Conservation (phyloP, 2,888 invertebrate genomes). For the Agonopterix heracliana region DNA sequence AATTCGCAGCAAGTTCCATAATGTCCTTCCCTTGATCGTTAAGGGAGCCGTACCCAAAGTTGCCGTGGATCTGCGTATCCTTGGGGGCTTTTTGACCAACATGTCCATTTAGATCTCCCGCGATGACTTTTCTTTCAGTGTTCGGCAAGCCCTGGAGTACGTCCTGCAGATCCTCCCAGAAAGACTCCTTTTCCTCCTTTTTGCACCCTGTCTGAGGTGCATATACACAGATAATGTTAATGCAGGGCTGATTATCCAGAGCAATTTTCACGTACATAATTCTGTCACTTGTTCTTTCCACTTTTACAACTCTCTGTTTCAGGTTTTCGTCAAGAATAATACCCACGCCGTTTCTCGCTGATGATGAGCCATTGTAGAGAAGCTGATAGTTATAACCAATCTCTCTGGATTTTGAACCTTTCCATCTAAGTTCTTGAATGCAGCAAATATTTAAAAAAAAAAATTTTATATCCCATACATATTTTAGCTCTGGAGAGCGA, state of each 20-base stretch:
- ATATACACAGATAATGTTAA: conserved; percentile 8
- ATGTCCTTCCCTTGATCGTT: background rate
- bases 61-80: conserved; percentile 9
- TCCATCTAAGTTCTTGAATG: too few relatives aligned
- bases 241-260: conserved; percentile 10
- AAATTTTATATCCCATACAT: too few relatives aligned
- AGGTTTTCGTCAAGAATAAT: conserved; percentile 9
- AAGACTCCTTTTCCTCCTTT: conserved; percentile 9
- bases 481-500: too few relatives aligned
- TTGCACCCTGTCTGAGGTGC: conserved; percentile 4
- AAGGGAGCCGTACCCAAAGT: conserved; percentile 5
- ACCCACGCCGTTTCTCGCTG: too few relatives aligned
- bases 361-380: too few relatives aligned
- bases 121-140: conserved; percentile 4
- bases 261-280: conserved; percentile 9
- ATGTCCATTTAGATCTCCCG: conserved; percentile 3
- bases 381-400: too few relatives aligned
- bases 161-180: conserved; percentile 10
- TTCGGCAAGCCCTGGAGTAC: conserved; percentile 6
- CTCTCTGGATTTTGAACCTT: too few relatives aligned
- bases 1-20: background rate
- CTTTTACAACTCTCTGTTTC: conserved; percentile 6
- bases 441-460: too few relatives aligned
- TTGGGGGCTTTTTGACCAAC: conserved; percentile 8
- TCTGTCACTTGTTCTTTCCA: conserved; percentile 12